A percentile compares a stretch with the other conserved stretches of the same genome.
These are phyloP conservation scores for Drosophila sp. DNA, from an alignment of 1,140 invertebrate species.

Conservation along the genomic window DNA sequence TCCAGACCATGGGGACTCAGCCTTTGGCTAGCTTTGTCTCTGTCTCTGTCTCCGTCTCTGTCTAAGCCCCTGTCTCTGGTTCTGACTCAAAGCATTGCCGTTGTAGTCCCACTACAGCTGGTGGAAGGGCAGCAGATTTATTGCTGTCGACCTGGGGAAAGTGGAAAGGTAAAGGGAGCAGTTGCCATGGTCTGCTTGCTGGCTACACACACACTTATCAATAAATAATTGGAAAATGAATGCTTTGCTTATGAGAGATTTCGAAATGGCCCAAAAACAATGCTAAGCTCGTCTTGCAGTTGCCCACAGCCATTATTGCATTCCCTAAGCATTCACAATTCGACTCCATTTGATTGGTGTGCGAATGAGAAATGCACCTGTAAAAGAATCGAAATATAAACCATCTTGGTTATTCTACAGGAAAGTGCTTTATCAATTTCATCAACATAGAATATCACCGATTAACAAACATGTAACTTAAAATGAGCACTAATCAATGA, in stretches of 20 bases:
- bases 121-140: conserved; percentile 54
- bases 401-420: too few species aligned
- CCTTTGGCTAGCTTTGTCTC: not conserved
- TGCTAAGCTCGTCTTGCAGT: not conserved
- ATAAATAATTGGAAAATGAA: conserved; percentile 83
- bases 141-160: conserved; percentile 56
- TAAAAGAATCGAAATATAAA: too few species aligned
- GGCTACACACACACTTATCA: conserved; percentile 59
- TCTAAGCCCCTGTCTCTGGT: too few species aligned
- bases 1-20: conserved; percentile 10
- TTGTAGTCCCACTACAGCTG: conserved; percentile 30
- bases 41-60: not conserved
- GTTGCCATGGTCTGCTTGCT: conserved; percentile 1
- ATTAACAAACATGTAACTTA: too few species aligned
- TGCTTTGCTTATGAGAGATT: conserved; percentile 79
- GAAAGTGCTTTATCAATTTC: too few species aligned
- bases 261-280: conserved; percentile 69
- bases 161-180: not conserved
- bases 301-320: not conserved
- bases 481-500: too few species aligned
- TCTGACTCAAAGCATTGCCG: conserved; percentile 12
- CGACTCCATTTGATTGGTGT: conserved; percentile 6
- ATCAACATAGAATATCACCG: too few species aligned
- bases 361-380: not conserved
- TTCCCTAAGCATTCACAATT: conserved; percentile 5